These are phyloP conservation scores for Pachypanchax playfairii DNA, from an alignment of 2,113 vertebrate genomes.

Conservation along the genomic window DNA sequence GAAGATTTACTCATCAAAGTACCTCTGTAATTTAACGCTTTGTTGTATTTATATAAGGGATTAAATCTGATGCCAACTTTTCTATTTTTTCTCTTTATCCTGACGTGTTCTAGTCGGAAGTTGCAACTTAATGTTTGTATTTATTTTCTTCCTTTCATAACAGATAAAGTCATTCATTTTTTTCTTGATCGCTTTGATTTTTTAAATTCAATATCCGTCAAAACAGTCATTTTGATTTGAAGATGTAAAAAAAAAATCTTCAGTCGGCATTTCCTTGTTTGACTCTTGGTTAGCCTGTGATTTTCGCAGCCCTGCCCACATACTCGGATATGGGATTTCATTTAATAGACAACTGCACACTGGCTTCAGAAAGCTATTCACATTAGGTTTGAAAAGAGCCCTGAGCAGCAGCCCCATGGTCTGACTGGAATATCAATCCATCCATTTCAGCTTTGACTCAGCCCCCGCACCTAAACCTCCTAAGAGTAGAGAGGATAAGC, in stretches of 20 bases:
- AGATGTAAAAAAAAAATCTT: constrained; percentile 2
- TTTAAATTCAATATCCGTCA: constrained; percentile 7
- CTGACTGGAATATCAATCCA: constrained; percentile 76
- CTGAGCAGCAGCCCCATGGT: constrained; percentile 48
- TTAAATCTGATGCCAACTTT: not conserved
- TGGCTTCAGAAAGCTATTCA: constrained; percentile 43
- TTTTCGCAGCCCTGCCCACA: constrained; percentile 17
- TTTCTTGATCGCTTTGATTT: not conserved
- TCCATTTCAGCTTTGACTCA: constrained; percentile 56
- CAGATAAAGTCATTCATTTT: constrained; percentile 14
- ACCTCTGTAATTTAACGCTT: too few species aligned
- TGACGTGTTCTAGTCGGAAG: not conserved
- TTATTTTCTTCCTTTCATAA: constrained; percentile 1
- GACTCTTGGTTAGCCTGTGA: constrained; percentile 31
- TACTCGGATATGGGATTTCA: constrained; percentile 46
- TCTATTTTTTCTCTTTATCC: not conserved
- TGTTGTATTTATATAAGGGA: too few species aligned
- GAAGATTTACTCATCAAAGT: not conserved
- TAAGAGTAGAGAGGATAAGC: constrained; percentile 35
- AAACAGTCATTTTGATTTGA: constrained; percentile 1
- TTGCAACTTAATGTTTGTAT: not conserved
- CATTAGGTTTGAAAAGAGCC: constrained; percentile 59
- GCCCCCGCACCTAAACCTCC: constrained; percentile 37
- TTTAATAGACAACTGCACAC: constrained; percentile 44
- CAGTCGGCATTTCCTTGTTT: constrained; percentile 36